Conservation (phyloP, 2,888 invertebrate species). For the Onthophagus sagittarius region DNA sequence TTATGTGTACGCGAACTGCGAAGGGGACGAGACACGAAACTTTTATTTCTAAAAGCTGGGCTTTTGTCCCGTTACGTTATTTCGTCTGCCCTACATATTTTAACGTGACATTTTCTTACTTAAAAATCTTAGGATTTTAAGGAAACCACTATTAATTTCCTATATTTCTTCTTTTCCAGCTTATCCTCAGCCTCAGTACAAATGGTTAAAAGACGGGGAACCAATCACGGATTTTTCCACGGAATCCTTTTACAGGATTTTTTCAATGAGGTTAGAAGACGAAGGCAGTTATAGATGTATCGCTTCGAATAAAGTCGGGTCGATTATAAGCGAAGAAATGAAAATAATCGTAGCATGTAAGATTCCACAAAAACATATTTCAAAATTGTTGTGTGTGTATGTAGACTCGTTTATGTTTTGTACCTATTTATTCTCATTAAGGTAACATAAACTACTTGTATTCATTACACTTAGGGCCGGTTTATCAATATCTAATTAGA, state of each 20-base stretch:
- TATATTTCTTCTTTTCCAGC: slow-evolving; percentile 57
- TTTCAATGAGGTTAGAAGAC: slow-evolving; percentile 75
- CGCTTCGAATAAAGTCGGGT: slow-evolving; percentile 86
- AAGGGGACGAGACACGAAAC: not conserved
- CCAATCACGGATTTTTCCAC: slow-evolving; percentile 76
- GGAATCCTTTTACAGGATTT: slow-evolving; percentile 79
- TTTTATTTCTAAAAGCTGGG: not conserved
- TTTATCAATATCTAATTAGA: no score
- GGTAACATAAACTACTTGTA: no score
- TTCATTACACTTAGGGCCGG: no score
- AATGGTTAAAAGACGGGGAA: slow-evolving; percentile 85
- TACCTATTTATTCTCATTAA: no score
- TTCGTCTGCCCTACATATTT: no score
- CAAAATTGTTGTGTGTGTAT: no score
- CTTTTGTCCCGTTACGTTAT: no score
- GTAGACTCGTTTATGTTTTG: no score
- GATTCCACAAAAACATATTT: slow-evolving; percentile 46
- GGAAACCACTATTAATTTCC: not conserved
- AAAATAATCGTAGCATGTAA: slow-evolving; percentile 89
- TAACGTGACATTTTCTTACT: no score
- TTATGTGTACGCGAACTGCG: not conserved
- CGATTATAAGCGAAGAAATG: slow-evolving; percentile 88
- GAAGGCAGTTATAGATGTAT: slow-evolving; percentile 91
- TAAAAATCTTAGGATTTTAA: not conserved
- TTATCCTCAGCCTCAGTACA: slow-evolving; percentile 87